Evolutionary conservation across 2,888 invertebrate genomes (phyloP), one percentile per base, ranked within the genome.

Genomic region (Machimus atricapillus): DNA sequence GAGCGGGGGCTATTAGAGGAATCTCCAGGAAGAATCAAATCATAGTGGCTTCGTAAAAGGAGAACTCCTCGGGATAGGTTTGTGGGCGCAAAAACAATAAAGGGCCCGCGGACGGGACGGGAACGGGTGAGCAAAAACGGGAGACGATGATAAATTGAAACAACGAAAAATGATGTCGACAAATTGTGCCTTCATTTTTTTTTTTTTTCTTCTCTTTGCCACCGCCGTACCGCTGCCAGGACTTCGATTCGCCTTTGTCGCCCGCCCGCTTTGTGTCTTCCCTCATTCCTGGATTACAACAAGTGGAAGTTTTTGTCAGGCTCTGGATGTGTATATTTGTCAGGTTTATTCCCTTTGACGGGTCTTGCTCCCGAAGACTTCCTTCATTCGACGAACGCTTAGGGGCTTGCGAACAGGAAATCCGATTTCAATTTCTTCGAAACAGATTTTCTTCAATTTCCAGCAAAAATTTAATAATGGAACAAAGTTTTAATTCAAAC

Each of bases 101-200:
- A 76, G 31, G 27, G 37, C 66, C 9, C 19, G 12, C 23, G 66
- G 7, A 66, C 8, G 7, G 66, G 7, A 66, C 8, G 7, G 66
- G 19, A 23, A 23, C 8, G 27, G 23, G 12, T 7, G 66, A 14
- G 74, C 34, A 40, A 76, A 76, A 40, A 9, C 43, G 23, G 19
- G 16, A 85, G 85, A 46, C 85, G 74, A 85, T 85, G 85, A 85
- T 85, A 85, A 85, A 85, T 85, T 85, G 85, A 85, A 85, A 74
- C 85, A 85, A 85, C 74, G 85, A 85, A 85, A 82, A 85, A 85
- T 85, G 85, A 85, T 85, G 85, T 85, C 74, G 73, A 74, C 85
- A 74, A 85, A 85, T 85, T 43, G 37, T 43, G 73, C 74, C 56
- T 34, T 58, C 82, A 58, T 82, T 82, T 58, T 82, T 46, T 52